Conservation (phyloP, 92 coral and sea anemone genomes). For the Porites cylindrica region DNA sequence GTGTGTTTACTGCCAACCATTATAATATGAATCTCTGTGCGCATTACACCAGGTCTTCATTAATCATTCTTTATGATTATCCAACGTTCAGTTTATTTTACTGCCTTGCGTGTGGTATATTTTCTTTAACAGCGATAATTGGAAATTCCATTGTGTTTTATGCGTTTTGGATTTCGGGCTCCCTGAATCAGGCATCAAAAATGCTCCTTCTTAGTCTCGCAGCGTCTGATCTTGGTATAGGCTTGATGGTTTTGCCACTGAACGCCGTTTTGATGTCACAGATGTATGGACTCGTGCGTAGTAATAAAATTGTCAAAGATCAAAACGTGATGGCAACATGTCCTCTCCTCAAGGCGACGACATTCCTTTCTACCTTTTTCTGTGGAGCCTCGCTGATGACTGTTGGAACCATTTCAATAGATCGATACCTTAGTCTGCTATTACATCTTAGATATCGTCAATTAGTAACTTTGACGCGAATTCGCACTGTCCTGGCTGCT, state of each 20-base stretch:
- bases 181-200: neutral
- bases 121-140: slow-evolving; percentile 3
- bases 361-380: neutral
- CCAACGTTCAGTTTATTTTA: slow-evolving; percentile 7
- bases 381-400: slow-evolving; percentile 10
- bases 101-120: neutral
- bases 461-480: neutral
- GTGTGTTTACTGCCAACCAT: no score
- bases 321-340: neutral
- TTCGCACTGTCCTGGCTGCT: neutral
- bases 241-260: slow-evolving; percentile 2
- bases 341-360: neutral
- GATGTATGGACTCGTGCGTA: neutral
- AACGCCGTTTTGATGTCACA: slow-evolving; percentile 1
- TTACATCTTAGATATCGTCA: slow-evolving; percentile 14
- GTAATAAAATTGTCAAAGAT: neutral
- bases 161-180: neutral
- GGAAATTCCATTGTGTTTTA: slow-evolving; percentile 9
- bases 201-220: slow-evolving; percentile 13
- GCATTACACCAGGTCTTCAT: neutral
- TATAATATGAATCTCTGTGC: no score
- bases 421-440: slow-evolving; percentile 8
- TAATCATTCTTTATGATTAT: neutral
- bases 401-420: slow-evolving; percentile 3
- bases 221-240: slow-evolving; percentile 15